Conservation (phyloP, 2,888 invertebrate species). For the Thalpophila matura region DNA sequence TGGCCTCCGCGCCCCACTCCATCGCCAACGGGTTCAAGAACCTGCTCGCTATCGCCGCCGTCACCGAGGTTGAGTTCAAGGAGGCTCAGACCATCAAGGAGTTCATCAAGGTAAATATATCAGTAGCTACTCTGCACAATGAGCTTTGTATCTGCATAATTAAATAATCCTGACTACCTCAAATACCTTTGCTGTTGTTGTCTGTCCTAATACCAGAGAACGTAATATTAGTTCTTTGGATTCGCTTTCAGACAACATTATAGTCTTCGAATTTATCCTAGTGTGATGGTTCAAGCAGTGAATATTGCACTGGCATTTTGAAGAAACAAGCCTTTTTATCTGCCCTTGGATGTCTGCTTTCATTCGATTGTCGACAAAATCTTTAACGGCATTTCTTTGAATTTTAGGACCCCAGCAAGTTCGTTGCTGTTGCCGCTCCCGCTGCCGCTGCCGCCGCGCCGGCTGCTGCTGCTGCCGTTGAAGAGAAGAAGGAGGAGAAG, state of each 20-base stretch:
- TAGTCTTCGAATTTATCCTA: slow-evolving; percentile 83
- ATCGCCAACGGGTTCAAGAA: slow-evolving; percentile 99
- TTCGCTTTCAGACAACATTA: slow-evolving; percentile 83
- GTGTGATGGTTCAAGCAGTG: slow-evolving; percentile 70
- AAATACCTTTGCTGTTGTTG: slow-evolving; percentile 56
- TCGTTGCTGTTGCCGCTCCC: slow-evolving; percentile 92
- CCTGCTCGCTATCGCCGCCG: slow-evolving; percentile 98
- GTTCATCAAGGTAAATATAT: slow-evolving; percentile 93
- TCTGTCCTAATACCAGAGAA: slow-evolving; percentile 79
- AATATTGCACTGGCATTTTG: slow-evolving; percentile 83
- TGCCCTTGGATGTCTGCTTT: slow-evolving; percentile 60
- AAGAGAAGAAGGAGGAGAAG: slow-evolving; percentile 95
- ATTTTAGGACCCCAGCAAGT: slow-evolving; percentile 97
- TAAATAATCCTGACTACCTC: background rate
- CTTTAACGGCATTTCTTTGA: background rate
- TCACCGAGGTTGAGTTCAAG: slow-evolving; percentile 98
- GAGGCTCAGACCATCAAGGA: slow-evolving; percentile 98
- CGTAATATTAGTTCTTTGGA: slow-evolving; percentile 68
- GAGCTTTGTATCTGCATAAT: background rate
- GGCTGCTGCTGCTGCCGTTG: slow-evolving; percentile 92
- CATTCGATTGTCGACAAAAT: no score
- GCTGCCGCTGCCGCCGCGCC: slow-evolving; percentile 93
- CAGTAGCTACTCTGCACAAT: no score
- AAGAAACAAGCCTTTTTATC: slow-evolving; percentile 68
- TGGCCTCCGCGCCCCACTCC: slow-evolving; percentile 99